Evolutionary conservation across 2,888 invertebrate species (phyloP).

Genomic region (Oscheius sp.): DNA sequence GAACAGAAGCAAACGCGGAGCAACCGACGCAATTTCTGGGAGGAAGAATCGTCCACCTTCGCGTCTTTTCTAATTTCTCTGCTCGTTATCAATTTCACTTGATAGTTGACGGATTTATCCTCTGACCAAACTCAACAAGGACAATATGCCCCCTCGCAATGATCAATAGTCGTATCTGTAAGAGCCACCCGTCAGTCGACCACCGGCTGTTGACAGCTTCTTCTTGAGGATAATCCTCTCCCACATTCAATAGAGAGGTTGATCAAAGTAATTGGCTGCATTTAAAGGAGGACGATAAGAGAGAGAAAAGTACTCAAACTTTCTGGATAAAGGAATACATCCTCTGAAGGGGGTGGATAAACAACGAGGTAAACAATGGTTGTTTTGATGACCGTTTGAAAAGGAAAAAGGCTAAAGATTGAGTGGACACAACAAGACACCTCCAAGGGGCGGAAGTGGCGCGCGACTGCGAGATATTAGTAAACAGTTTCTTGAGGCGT

Average conservation of each 20-base stretch:
- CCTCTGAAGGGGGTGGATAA: background rate
- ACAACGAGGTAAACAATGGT: background rate
- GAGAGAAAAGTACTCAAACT: background rate
- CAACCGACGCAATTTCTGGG: background rate
- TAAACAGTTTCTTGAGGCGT: slow-evolving; percentile 29
- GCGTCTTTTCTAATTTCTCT: background rate
- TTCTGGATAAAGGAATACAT: background rate
- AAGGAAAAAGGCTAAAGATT: slow-evolving; percentile 15
- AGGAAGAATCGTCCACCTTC: slow-evolving; percentile 1
- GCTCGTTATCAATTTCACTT: background rate
- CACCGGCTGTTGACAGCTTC: background rate
- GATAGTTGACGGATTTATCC: too few relatives aligned
- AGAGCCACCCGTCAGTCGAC: background rate
- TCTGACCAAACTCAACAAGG: slow-evolving; percentile 5
- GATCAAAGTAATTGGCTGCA: background rate
- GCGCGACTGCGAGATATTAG: slow-evolving; percentile 17
- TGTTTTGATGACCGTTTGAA: slow-evolving; percentile 9
- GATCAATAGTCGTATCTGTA: background rate
- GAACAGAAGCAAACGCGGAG: background rate
- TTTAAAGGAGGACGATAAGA: background rate
- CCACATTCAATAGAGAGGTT: background rate
- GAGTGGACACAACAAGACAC: background rate
- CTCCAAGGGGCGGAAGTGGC: slow-evolving; percentile 10
- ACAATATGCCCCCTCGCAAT: background rate
- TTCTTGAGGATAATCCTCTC: background rate